Evolutionary conservation across 2,888 invertebrate species (phyloP).

Genomic region (Axea sp.): DNA sequence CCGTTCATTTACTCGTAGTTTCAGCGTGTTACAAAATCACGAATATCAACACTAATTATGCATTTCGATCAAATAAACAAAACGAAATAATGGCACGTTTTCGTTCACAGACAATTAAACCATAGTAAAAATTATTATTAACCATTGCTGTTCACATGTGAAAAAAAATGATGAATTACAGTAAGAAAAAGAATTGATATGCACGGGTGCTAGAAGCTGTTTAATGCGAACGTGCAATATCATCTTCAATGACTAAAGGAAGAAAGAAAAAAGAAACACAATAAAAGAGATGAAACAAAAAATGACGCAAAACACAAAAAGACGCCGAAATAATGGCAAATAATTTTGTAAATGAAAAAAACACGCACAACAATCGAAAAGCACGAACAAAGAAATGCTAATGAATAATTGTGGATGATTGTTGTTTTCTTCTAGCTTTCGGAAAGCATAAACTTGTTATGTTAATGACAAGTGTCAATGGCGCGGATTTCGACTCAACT

Average conservation of each 20-base stretch:
- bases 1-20: too few relatives aligned
- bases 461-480: conserved; percentile 39
- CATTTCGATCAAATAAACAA: conserved; percentile 13
- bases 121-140: conserved; percentile 7
- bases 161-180: too few relatives aligned
- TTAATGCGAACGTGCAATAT: neutral
- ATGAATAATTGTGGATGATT: neutral
- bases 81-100: conserved; percentile 8
- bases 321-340: neutral
- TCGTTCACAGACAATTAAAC: conserved; percentile 1
- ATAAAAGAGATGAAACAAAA: conserved; percentile 1
- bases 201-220: neutral
- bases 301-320: conserved; percentile 6
- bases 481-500: conserved; percentile 14
- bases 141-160: neutral
- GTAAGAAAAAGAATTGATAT: too few relatives aligned
- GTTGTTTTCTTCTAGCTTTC: conserved; percentile 18
- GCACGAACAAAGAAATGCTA: neutral
- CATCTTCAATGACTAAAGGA: too few relatives aligned
- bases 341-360: too few relatives aligned
- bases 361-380: too few relatives aligned
- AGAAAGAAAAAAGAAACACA: conserved; percentile 1
- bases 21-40: too few relatives aligned
- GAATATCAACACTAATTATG: conserved; percentile 8
- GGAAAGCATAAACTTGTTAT: conserved; percentile 33